Conservation (phyloP, 2,797 vertebrate species). For the Pipistrellus pipistrellus region DNA sequence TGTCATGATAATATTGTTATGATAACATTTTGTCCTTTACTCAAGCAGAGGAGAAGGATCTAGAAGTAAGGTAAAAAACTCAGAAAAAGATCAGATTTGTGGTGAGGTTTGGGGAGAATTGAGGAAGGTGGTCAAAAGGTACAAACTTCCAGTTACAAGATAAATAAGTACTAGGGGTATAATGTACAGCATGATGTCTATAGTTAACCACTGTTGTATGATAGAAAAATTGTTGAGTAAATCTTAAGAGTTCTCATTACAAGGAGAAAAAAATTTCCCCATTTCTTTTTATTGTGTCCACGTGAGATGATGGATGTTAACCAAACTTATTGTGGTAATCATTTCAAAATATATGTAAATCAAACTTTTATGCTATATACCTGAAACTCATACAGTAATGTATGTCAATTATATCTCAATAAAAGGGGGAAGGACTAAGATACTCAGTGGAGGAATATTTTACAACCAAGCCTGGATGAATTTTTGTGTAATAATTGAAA, state of each 20-base stretch:
- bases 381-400: neutral
- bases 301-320: neutral
- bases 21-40: neutral
- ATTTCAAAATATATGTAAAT: neutral
- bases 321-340: neutral
- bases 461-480: neutral
- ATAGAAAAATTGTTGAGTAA: neutral
- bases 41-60: neutral
- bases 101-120: neutral
- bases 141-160: neutral
- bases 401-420: neutral
- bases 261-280: neutral
- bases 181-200: neutral
- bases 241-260: neutral
- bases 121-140: neutral
- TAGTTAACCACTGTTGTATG: neutral
- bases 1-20: neutral
- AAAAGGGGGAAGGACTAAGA: neutral
- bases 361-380: neutral
- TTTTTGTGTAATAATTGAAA: conserved; percentile 6
- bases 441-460: neutral
- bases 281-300: neutral
- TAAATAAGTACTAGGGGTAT: neutral
- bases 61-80: neutral
- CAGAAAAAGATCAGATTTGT: neutral